phyloP scores from a whole-genome alignment of 2,888 invertebrate genomes.

The Quadroppia sp. region DNA sequence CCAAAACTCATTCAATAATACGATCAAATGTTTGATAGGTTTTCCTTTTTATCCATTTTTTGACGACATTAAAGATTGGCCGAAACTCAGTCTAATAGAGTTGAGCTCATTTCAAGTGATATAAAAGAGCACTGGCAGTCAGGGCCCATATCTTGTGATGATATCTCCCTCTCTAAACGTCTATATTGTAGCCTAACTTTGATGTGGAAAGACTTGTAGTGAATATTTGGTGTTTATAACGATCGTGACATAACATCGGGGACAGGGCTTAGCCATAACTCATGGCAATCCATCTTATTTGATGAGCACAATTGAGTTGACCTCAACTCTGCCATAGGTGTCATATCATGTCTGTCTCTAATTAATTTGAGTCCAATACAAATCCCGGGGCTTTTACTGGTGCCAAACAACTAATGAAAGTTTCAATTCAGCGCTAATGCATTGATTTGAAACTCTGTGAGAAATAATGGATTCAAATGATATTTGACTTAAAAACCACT shows the following conservation, averaged over 20 bases:
- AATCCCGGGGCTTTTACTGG: neutral
- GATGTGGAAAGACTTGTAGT: constrained; percentile 1
- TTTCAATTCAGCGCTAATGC: neutral
- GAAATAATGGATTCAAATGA: constrained; percentile 2
- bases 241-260: neutral
- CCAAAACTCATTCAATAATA: constrained; percentile 1
- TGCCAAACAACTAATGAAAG: neutral
- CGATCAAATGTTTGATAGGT: constrained; percentile 8
- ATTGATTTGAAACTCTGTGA: constrained; percentile 6
- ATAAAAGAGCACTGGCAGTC: neutral
- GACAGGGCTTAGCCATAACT: neutral
- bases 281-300: constrained; percentile 27
- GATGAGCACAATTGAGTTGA: constrained; percentile 24
- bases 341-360: constrained; percentile 22
- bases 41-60: neutral
- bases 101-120: constrained; percentile 21
- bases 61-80: constrained; percentile 21
- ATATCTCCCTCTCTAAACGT: neutral
- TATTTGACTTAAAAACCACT: neutral
- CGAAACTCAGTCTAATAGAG: neutral
- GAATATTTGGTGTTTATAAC: constrained; percentile 1
- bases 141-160: neutral
- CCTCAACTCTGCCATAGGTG: constrained; percentile 21
- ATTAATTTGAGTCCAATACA: constrained; percentile 23
- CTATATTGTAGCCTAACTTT: neutral